Percentiles rank a stretch among this genome's conserved stretches.
These are phyloP conservation scores for Calliopsis andreniformis DNA, from an alignment of 1,140 invertebrate species.

Conservation along the genomic window DNA sequence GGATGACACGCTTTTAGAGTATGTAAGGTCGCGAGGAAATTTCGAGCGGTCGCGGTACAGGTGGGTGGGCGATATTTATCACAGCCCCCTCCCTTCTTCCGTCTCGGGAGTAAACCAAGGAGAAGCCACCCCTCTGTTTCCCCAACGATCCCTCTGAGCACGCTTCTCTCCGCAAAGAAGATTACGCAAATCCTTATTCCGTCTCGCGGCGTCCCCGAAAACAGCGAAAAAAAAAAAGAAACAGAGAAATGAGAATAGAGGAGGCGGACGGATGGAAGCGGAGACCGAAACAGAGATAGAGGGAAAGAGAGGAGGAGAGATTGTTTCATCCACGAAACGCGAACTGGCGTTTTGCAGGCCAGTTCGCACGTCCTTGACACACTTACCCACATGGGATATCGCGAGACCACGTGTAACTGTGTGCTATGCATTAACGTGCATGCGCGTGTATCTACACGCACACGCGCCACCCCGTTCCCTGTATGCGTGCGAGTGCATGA, in stretches of 20 bases:
- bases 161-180: slow-evolving; percentile 7
- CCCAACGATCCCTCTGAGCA: too few species aligned
- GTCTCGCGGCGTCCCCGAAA: neutral
- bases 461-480: neutral
- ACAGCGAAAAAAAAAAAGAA: neutral
- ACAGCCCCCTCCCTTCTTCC: neutral
- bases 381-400: slow-evolving; percentile 75
- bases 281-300: slow-evolving; percentile 3
- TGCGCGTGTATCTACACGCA: slow-evolving; percentile 9
- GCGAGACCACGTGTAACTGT: slow-evolving; percentile 58
- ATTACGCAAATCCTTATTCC: slow-evolving; percentile 32
- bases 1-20: too few species aligned
- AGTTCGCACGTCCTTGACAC: slow-evolving; percentile 81
- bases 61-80: slow-evolving; percentile 11
- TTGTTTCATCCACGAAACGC: slow-evolving; percentile 69
- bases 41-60: neutral
- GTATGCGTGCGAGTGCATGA: neutral
- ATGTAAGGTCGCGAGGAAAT: neutral
- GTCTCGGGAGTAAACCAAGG: neutral
- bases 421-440: slow-evolving; percentile 40
- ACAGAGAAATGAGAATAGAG: neutral
- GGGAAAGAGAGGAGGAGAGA: slow-evolving; percentile 9
- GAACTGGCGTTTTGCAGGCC: slow-evolving; percentile 75
- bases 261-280: neutral
- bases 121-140: too few species aligned